phyloP scores from a whole-genome alignment of 37 sponge, comb jelly and placozoan species.

The Trichoplax adhaerens region DNA sequence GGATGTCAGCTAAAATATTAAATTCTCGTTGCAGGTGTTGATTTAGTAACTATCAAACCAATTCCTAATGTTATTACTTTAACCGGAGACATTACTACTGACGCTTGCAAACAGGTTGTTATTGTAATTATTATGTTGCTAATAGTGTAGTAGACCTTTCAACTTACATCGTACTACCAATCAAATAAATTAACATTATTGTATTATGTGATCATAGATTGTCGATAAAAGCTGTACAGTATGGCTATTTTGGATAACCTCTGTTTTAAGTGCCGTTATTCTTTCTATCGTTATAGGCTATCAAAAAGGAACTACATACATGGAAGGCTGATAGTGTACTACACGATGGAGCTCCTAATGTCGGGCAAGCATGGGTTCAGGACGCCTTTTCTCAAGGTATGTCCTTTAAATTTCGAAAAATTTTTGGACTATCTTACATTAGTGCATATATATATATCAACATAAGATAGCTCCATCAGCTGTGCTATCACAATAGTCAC shows the following conservation, averaged over 20 bases:
- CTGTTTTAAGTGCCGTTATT: neutral
- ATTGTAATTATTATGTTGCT: neutral
- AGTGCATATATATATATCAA: too few species aligned
- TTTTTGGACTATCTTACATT: too few species aligned
- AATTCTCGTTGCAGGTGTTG: neutral
- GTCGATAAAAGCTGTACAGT: too few species aligned
- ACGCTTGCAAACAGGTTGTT: slow-evolving; percentile 36
- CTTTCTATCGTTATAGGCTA: slow-evolving; percentile 28
- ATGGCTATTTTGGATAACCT: neutral
- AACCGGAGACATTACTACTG: slow-evolving; percentile 83
- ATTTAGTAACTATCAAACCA: slow-evolving; percentile 6
- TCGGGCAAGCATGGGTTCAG: slow-evolving; percentile 88
- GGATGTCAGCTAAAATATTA: too few species aligned
- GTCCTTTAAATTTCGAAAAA: too few species aligned
- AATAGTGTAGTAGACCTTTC: too few species aligned
- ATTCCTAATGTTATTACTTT: slow-evolving; percentile 76
- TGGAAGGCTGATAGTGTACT: slow-evolving; percentile 91
- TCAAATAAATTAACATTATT: too few species aligned
- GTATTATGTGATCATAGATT: too few species aligned
- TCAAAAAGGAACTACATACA: slow-evolving; percentile 59
- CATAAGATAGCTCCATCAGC: too few species aligned
- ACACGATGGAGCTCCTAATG: slow-evolving; percentile 97
- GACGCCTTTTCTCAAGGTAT: slow-evolving; percentile 85
- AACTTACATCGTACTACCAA: too few species aligned
- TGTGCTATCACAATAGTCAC: too few species aligned